These are phyloP conservation scores for Hiodon alosoides DNA, from an alignment of 2,113 vertebrate species.

Conservation along the genomic window DNA sequence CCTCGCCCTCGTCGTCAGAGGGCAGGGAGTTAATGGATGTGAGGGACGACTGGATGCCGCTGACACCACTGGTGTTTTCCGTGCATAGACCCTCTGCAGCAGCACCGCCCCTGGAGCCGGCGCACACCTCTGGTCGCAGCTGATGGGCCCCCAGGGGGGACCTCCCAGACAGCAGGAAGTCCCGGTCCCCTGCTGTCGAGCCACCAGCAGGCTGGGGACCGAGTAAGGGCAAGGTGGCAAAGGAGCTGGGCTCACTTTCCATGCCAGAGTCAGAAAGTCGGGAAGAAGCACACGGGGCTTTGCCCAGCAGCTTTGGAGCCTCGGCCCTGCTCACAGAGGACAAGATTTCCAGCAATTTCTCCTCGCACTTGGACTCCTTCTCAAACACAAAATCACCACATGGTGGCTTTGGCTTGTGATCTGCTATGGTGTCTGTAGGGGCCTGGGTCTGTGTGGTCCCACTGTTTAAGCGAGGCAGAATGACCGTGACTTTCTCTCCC, in stretches of 20 bases:
- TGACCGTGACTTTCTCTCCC: conserved; percentile 71
- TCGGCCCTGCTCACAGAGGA: conserved; percentile 62
- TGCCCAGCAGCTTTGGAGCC: conserved; percentile 63
- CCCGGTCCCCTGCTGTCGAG: conserved; percentile 49
- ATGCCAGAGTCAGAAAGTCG: conserved; percentile 92
- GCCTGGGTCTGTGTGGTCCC: conserved; percentile 34
- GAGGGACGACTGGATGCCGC: conserved; percentile 91
- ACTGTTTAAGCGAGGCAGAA: conserved; percentile 59
- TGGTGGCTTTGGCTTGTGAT: conserved; percentile 3
- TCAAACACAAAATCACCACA: conserved; percentile 10
- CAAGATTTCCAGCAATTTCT: background rate
- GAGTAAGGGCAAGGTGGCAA: conserved; percentile 71
- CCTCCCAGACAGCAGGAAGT: conserved; percentile 59
- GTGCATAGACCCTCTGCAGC: conserved; percentile 68
- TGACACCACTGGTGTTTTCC: conserved; percentile 82
- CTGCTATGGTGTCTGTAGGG: conserved; percentile 18
- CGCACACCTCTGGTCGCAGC: conserved; percentile 65
- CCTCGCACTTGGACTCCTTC: conserved; percentile 2
- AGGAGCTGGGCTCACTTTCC: conserved; percentile 92
- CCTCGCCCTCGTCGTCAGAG: conserved; percentile 86
- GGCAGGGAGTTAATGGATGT: conserved; percentile 97
- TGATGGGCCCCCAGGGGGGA: conserved; percentile 60
- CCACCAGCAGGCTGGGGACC: conserved; percentile 59
- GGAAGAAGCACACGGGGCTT: conserved; percentile 73
- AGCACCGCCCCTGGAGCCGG: conserved; percentile 60